Conservation (phyloP, 2,888 invertebrate species). For the Nemapogon koenigi region DNA sequence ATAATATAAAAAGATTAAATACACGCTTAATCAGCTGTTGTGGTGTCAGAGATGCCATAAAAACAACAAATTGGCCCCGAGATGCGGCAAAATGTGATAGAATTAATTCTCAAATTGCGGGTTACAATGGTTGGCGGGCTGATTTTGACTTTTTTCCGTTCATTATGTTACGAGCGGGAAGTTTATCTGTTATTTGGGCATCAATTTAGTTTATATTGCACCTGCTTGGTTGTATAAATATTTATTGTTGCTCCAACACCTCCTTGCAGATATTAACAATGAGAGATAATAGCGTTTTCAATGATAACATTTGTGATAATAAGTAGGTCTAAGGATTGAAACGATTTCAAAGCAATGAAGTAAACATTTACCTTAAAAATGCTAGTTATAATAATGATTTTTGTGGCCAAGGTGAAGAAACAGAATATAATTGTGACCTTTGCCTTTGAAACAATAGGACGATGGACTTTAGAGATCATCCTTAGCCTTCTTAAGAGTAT, state of each 20-base stretch:
- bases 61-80: conserved; percentile 29
- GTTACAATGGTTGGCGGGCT: conserved; percentile 17
- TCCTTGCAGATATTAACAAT: conserved; percentile 8
- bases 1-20: too few species aligned
- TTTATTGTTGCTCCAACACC: conserved; percentile 42
- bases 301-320: too few species aligned
- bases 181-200: conserved; percentile 47
- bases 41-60: conserved; percentile 40
- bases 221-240: conserved; percentile 56
- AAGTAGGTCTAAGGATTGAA: too few species aligned
- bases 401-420: conserved; percentile 3
- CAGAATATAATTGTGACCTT: conserved; percentile 3
- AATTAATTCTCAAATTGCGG: conserved; percentile 54
- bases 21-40: conserved; percentile 38
- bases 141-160: not conserved
- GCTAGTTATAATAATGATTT: too few species aligned
- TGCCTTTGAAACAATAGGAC: too few species aligned
- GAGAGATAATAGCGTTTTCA: too few species aligned
- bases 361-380: too few species aligned
- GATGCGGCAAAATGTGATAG: conserved; percentile 42
- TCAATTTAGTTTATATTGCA: conserved; percentile 48
- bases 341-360: too few species aligned
- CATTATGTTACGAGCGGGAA: conserved; percentile 30
- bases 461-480: too few species aligned
- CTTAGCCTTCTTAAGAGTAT: too few species aligned